Evolutionary conservation across 2,888 invertebrate species (phyloP).

Genomic region (Heliconius aoede): DNA sequence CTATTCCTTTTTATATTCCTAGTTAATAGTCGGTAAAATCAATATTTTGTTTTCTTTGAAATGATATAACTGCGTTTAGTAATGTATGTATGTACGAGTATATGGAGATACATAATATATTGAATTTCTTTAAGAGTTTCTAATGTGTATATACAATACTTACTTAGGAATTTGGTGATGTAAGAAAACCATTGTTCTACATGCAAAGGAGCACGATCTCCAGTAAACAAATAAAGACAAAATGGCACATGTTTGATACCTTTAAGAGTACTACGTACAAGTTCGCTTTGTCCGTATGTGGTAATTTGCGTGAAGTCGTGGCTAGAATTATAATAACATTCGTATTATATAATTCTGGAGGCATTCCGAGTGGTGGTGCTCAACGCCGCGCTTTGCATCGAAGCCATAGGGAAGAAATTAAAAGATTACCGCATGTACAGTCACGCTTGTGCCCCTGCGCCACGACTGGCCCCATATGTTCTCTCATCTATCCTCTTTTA

Average conservation of each 20-base stretch:
- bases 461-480: background rate
- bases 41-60: background rate
- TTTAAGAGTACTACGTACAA: constrained; percentile 19
- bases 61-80: too few species aligned
- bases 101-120: background rate
- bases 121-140: background rate
- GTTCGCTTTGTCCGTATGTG: constrained; percentile 25
- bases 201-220: constrained; percentile 34
- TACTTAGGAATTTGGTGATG: constrained; percentile 25
- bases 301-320: constrained; percentile 15
- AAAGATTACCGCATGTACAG: too few species aligned
- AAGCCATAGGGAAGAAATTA: too few species aligned
- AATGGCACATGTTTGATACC: constrained; percentile 19
- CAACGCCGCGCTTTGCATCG: too few species aligned
- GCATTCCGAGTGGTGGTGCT: too few species aligned
- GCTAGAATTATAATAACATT: background rate
- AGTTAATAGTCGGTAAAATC: too few species aligned
- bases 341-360: background rate
- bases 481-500: too few species aligned
- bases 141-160: background rate
- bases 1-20: too few species aligned
- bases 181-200: constrained; percentile 26
- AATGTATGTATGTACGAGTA: background rate
- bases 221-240: constrained; percentile 26
- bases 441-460: too few species aligned